Base-by-base conservation (phyloP, 2,888 invertebrate genomes). In the Melikaiella ostensackeni region DNA sequence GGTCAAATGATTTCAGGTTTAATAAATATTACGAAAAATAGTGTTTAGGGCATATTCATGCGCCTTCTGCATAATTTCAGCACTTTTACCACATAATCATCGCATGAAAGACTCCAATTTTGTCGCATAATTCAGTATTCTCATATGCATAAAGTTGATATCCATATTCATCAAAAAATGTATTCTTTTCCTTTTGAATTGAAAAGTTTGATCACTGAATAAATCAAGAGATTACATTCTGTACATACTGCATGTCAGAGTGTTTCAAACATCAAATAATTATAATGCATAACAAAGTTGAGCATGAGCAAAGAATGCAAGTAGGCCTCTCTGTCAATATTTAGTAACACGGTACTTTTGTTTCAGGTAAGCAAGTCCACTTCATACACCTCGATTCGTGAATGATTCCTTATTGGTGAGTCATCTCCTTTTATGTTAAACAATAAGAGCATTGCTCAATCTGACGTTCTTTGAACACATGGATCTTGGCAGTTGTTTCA, bases 361-460 rank as follows among this genome's bases (percentile, higher is more conserved):
- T 76, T 64, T 75, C 75, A 64, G 75, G 75, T 75, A 75, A 75
- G 64, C 33, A 38, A 76, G 19, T 30, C 66, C 19, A 27, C 57
- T 59, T 59, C 57, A 33, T 55, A 75, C 30, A 46, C 21, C n/a
- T 64, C 13, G 24, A 21, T 59, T 77, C 75, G 76, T 75, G 61
- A 79, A 74, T 59, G 55, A 42, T 74, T 77, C 70, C 73, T 78
- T 77, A 74, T 76, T 73, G 78, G 80, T 79, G 76, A 81, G 78
- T 79, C 78, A 77, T 77, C 78, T 80, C 77, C 78, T 79, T 79
- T 79, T 81, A 81, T 76, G 75, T 62, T 64, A 76, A 77, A 80
- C 77, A 81, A 80, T 81, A 75, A 81, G 59, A 78, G 70, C 63
- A 50, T 81, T 79, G 64, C 81, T 74, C 78, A 79, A 79, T 77